Percentiles rank a stretch among this genome's conserved stretches.
Evolutionary conservation across 2,888 invertebrate species (phyloP).

Genomic region (Microchrysa polita): DNA sequence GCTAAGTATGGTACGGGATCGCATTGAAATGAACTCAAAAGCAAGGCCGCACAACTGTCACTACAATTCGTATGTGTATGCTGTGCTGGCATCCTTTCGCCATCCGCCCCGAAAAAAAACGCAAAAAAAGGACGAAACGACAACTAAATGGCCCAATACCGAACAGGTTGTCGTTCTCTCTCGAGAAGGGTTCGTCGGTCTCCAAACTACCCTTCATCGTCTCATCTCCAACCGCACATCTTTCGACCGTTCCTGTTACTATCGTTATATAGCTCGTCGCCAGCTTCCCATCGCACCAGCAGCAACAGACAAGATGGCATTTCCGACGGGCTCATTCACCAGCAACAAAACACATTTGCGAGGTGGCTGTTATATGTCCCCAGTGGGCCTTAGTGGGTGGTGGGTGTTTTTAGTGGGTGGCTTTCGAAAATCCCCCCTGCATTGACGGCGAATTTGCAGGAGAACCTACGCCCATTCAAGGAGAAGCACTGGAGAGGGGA

Average conservation of each 20-base stretch:
- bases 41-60: conserved; percentile 35
- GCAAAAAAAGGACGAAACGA: conserved; percentile 1
- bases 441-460: not conserved
- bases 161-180: conserved; percentile 42
- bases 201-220: not conserved
- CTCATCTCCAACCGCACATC: not conserved
- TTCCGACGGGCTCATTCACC: not conserved
- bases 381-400: not conserved
- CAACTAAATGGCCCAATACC: conserved; percentile 34
- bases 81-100: conserved; percentile 25
- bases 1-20: not conserved
- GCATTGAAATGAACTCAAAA: conserved; percentile 28
- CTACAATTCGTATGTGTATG: conserved; percentile 27
- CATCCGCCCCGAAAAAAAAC: conserved; percentile 3
- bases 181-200: conserved; percentile 26
- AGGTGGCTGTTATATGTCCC: not conserved
- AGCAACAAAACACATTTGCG: not conserved
- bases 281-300: not conserved
- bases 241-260: no score
- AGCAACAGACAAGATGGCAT: conserved; percentile 35
- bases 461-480: not conserved
- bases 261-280: not conserved
- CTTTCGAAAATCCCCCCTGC: conserved; percentile 24
- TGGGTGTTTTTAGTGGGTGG: conserved; percentile 21
- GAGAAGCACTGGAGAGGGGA: not conserved